Evolutionary conservation across 2,113 vertebrate species (phyloP).

Genomic region (Cephalophus harveyi): DNA sequence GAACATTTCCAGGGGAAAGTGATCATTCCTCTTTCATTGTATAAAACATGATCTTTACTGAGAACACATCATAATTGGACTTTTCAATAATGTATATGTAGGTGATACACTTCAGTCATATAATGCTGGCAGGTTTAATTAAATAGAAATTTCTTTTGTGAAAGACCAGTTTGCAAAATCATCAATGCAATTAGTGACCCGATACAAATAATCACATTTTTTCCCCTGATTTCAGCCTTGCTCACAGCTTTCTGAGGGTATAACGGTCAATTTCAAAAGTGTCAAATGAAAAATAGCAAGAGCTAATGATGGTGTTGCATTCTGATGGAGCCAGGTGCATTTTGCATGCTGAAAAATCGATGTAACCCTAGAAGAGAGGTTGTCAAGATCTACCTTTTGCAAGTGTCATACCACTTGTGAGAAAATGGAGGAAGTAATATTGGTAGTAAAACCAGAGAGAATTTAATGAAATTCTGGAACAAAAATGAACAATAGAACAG

Average conservation of each 20-base stretch:
- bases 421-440: background rate
- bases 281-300: background rate
- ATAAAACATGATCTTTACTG: background rate
- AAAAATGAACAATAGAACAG: background rate
- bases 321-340: background rate
- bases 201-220: background rate
- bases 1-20: background rate
- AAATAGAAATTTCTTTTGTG: background rate
- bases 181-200: background rate
- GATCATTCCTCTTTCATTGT: background rate
- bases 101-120: background rate
- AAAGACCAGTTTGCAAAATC: background rate
- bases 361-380: background rate
- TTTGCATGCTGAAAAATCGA: background rate
- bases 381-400: background rate
- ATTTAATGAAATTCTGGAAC: background rate
- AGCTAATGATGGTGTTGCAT: background rate
- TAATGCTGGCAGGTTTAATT: background rate
- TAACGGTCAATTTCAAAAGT: background rate
- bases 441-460: background rate
- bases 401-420: background rate
- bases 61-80: background rate
- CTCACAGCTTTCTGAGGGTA: background rate
- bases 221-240: background rate
- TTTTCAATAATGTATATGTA: background rate